Evolutionary conservation across 2,797 vertebrate species (phyloP).

Genomic region (Scleropages formosus): DNA sequence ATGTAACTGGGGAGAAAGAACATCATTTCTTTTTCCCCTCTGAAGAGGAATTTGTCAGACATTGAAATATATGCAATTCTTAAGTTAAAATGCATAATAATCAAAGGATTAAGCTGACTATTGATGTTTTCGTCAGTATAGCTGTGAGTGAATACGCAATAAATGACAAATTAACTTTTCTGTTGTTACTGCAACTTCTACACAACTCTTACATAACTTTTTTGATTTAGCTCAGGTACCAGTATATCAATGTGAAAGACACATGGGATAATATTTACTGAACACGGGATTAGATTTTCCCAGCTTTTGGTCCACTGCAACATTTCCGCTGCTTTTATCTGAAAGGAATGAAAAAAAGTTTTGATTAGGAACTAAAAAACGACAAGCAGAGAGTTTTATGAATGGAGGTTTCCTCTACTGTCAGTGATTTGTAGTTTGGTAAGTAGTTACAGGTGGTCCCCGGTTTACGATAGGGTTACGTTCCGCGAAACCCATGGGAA

Average conservation of each 20-base stretch:
- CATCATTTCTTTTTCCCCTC: too few relatives aligned
- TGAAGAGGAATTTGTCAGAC: too few relatives aligned
- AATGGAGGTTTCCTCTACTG: neutral
- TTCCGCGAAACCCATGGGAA: too few relatives aligned
- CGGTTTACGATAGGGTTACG: too few relatives aligned
- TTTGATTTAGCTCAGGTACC: neutral
- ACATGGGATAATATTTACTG: slow-evolving; percentile 66
- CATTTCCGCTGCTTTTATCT: slow-evolving; percentile 76
- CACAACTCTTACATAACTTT: neutral
- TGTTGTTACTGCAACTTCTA: too few relatives aligned
- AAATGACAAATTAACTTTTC: too few relatives aligned
- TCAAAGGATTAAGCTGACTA: too few relatives aligned
- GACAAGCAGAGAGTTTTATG: neutral
- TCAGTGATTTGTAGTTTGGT: neutral
- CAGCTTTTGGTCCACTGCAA: slow-evolving; percentile 74
- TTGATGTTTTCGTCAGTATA: too few relatives aligned
- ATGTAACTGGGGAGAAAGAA: neutral
- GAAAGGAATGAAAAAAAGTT: slow-evolving; percentile 52
- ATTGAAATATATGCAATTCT: too few relatives aligned
- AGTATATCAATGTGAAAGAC: neutral
- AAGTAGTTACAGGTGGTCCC: neutral
- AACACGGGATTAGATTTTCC: slow-evolving; percentile 76
- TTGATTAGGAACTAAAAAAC: slow-evolving; percentile 48
- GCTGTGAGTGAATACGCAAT: too few relatives aligned
- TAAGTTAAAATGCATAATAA: too few relatives aligned